phyloP scores from a whole-genome alignment of 2,797 vertebrate species.

The Triplophysa bombifrons region DNA sequence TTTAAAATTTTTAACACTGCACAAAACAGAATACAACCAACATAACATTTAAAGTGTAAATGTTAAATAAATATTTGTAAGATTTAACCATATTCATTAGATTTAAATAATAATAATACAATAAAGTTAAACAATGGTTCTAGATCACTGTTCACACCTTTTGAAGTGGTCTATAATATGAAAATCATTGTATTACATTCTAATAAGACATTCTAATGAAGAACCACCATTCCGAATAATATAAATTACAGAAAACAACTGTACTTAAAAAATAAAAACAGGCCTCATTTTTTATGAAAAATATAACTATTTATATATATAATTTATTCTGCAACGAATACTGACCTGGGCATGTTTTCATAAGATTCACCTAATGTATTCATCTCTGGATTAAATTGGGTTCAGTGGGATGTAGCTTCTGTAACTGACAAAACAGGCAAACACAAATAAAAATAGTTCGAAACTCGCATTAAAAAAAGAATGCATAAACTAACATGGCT shows the following conservation, averaged over 20 bases:
- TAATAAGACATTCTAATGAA: neutral
- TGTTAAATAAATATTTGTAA: too few relatives aligned
- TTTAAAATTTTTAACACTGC: too few relatives aligned
- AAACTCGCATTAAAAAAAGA: neutral
- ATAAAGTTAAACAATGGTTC: too few relatives aligned
- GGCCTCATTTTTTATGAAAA: neutral
- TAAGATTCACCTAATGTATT: constrained; percentile 11
- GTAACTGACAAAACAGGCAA: neutral
- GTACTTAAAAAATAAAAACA: neutral
- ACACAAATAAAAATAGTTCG: neutral
- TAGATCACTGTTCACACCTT: too few relatives aligned
- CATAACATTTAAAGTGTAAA: too few relatives aligned
- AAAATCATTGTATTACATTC: neutral
- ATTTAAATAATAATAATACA: too few relatives aligned
- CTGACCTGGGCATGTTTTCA: constrained; percentile 61
- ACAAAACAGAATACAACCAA: too few relatives aligned
- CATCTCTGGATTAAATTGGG: constrained; percentile 16
- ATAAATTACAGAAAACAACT: neutral
- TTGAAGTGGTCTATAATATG: neutral
- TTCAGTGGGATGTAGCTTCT: neutral
- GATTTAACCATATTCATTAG: too few relatives aligned
- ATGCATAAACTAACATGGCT: neutral
- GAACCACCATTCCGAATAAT: constrained; percentile 7
- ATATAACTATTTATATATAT: neutral
- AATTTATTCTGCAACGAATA: neutral